These are phyloP conservation scores for Myathropa florea DNA, from an alignment of 2,888 invertebrate genomes.

Conservation along the genomic window DNA sequence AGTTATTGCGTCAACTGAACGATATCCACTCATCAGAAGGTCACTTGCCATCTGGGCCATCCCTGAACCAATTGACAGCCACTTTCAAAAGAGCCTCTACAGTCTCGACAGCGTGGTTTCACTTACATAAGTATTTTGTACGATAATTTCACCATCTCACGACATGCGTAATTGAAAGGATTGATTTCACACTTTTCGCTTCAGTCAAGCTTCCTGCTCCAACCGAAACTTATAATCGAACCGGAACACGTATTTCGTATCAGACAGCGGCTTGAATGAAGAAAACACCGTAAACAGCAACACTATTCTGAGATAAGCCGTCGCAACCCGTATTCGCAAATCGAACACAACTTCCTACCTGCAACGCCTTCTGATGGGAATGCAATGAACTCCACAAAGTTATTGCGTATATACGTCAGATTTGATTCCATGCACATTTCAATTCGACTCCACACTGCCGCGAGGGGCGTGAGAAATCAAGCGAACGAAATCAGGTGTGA, in stretches of 20 bases:
- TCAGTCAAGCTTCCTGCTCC: neutral
- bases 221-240: neutral
- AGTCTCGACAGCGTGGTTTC: neutral
- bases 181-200: neutral
- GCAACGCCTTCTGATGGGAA: neutral
- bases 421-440: neutral
- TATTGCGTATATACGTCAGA: neutral
- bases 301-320: neutral
- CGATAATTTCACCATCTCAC: neutral
- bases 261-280: no score
- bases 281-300: neutral
- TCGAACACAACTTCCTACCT: neutral
- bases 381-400: neutral
- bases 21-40: neutral
- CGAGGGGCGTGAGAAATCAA: neutral
- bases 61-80: neutral
- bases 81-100: neutral
- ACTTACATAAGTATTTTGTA: neutral
- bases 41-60: neutral
- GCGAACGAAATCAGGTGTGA: conserved; percentile 16
- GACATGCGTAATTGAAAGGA: neutral
- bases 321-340: neutral
- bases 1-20: neutral
- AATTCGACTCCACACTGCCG: conserved; percentile 1
- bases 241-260: neutral